phyloP scores from a whole-genome alignment of 1,140 invertebrate genomes.

The Brachionus sp. region DNA sequence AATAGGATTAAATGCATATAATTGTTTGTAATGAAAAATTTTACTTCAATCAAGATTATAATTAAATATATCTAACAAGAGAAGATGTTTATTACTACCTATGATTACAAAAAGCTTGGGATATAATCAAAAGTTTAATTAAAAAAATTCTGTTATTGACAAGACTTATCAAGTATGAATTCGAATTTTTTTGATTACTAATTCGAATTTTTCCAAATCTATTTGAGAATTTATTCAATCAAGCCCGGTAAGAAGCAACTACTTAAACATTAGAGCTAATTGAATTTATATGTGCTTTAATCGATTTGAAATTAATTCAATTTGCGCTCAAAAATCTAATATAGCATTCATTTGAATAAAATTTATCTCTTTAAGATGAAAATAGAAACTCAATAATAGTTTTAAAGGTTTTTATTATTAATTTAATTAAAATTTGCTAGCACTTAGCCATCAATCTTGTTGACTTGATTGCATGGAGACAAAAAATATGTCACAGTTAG shows the following conservation, averaged over 20 bases:
- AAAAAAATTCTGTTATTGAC: neutral
- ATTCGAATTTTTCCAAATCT: neutral
- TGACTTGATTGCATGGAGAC: too few relatives aligned
- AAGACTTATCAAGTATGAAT: neutral
- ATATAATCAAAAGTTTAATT: neutral
- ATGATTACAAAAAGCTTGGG: neutral
- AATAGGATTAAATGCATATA: too few relatives aligned
- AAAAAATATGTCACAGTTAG: too few relatives aligned
- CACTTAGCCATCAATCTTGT: neutral
- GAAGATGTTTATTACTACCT: neutral
- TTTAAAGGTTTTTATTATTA: too few relatives aligned
- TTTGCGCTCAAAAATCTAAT: neutral
- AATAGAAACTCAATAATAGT: neutral
- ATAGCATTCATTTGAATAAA: neutral
- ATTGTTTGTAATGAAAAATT: too few relatives aligned
- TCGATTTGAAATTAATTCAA: neutral
- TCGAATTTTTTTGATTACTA: neutral
- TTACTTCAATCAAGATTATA: too few relatives aligned
- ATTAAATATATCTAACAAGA: neutral
- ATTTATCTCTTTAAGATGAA: neutral
- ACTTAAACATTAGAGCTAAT: neutral
- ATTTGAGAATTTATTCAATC: neutral
- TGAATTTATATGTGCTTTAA: neutral
- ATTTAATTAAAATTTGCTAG: neutral
- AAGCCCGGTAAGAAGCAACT: neutral